A percentile compares a stretch with the other conserved stretches of the same genome.
Evolutionary conservation across 2,797 vertebrate species (phyloP).

Genomic region (Anabas testudineus): DNA sequence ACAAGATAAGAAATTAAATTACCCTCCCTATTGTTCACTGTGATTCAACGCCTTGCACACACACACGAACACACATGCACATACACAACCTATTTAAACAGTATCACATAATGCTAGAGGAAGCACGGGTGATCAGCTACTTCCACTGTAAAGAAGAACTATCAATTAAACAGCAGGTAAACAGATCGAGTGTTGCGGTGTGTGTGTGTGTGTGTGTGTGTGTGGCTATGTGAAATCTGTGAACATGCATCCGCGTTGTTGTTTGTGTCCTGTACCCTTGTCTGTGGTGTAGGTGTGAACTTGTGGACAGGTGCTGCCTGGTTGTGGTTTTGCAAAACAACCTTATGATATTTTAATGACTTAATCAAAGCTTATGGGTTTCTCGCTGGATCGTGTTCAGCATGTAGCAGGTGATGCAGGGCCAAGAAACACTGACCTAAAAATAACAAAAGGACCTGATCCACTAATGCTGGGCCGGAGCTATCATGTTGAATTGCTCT

Average conservation of each 20-base stretch:
- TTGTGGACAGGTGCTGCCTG: conserved; percentile 18
- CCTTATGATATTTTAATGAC: conserved; percentile 71
- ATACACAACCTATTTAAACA: neutral
- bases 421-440: conserved; percentile 51
- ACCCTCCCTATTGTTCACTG: conserved; percentile 33
- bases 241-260: neutral
- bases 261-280: neutral
- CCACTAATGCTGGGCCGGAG: neutral
- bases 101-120: conserved; percentile 58
- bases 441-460: conserved; percentile 53
- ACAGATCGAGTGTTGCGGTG: conserved; percentile 43
- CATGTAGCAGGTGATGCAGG: conserved; percentile 35
- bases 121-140: conserved; percentile 56
- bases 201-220: conserved; percentile 2
- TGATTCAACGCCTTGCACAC: conserved; percentile 49
- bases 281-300: conserved; percentile 24
- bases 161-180: conserved; percentile 61
- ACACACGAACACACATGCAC: conserved; percentile 11
- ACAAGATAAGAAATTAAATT: conserved; percentile 49
- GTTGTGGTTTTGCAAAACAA: conserved; percentile 59
- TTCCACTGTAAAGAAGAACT: conserved; percentile 59
- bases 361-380: conserved; percentile 61
- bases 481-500: conserved; percentile 32
- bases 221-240: conserved; percentile 4
- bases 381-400: conserved; percentile 59